These are phyloP conservation scores for Somateria mollissima DNA, from an alignment of 2,797 vertebrate species.

Conservation along the genomic window DNA sequence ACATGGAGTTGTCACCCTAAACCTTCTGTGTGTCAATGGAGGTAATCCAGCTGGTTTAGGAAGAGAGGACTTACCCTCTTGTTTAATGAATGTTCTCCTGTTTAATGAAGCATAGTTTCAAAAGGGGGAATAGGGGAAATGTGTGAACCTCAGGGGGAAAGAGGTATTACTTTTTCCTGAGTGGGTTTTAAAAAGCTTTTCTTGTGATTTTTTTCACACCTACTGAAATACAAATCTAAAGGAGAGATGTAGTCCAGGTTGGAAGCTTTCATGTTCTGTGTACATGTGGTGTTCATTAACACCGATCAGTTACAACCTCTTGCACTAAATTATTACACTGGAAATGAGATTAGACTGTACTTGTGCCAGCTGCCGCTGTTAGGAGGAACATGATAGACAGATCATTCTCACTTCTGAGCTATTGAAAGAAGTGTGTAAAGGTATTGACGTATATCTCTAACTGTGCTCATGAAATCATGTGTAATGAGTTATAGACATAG, in stretches of 20 bases:
- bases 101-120: neutral
- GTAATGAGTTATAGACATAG: constrained; percentile 1
- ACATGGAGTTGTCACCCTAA: neutral
- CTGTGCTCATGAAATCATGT: neutral
- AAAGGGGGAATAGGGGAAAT: neutral
- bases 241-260: neutral
- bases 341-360: neutral
- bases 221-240: neutral
- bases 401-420: neutral
- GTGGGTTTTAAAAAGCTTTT: neutral
- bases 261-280: neutral
- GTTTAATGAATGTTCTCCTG: neutral
- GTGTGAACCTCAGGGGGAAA: neutral
- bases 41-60: neutral
- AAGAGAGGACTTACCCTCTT: neutral
- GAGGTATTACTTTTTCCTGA: neutral
- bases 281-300: neutral
- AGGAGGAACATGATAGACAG: neutral
- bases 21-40: neutral
- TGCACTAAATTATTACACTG: neutral
- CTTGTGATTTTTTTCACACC: neutral
- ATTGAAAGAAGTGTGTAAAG: neutral
- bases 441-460: neutral
- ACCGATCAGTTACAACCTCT: neutral
- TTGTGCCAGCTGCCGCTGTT: neutral